These are phyloP conservation scores for Brienomyrus longianalis DNA, from an alignment of 2,113 vertebrate genomes.

Conservation along the genomic window DNA sequence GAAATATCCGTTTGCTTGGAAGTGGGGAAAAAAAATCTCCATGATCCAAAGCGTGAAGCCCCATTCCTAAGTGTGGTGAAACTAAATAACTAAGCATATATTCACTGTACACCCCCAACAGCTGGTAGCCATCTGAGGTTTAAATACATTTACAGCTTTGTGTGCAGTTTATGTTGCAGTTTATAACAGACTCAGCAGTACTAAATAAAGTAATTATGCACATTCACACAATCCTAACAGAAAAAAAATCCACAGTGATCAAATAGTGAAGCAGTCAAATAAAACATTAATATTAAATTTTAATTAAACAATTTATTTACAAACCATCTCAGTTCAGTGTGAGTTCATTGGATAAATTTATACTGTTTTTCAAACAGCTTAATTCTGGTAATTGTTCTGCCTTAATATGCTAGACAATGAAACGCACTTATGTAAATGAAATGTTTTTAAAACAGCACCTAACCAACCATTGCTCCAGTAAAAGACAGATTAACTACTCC, in stretches of 20 bases:
- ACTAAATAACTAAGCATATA: constrained; percentile 21
- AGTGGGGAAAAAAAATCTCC: constrained; percentile 25
- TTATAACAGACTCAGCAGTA: not conserved
- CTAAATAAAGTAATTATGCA: not conserved
- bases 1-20: constrained; percentile 10
- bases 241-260: not conserved
- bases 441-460: not conserved
- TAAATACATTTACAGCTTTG: constrained; percentile 7
- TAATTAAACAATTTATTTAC: not conserved
- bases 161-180: not conserved
- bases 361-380: not conserved
- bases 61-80: constrained; percentile 35
- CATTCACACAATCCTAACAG: not conserved
- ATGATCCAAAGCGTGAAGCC: constrained; percentile 44
- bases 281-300: not conserved
- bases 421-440: not conserved
- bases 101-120: constrained; percentile 41
- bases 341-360: not conserved
- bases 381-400: not conserved
- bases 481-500: constrained; percentile 1
- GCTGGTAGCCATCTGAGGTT: constrained; percentile 50
- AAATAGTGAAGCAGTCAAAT: not conserved
- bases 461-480: not conserved
- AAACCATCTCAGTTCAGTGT: not conserved
- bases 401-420: not conserved